Evolutionary conservation across 2,888 invertebrate species (phyloP), one percentile per base, ranked within the genome.

Genomic region (Hypena proboscidalis): DNA sequence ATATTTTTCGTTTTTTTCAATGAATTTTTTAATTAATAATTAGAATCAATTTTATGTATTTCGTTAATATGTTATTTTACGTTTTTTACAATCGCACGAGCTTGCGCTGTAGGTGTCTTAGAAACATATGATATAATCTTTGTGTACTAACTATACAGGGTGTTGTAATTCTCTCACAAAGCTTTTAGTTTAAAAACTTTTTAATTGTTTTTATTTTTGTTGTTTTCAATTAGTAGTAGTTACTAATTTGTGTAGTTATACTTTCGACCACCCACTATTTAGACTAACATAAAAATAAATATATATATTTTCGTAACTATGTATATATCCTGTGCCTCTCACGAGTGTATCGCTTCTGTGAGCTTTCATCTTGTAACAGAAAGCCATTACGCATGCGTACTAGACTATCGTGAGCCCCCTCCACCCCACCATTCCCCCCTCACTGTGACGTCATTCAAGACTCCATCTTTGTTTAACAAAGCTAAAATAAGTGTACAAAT

Each of bases 301-400:
- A 17, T 2, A 1, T 14, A 4, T 13, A 15, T 36, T 37, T 35
- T 10, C 29, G 27, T 27, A 21, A 20, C 19, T 36, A 20, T 20
- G n/a, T 37, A 10, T 34, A 6, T 23, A 29, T 9, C 9, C 20
- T 15, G 9, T 1, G 14, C 0, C 2, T 14, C 31, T 51, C 63
- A 58, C 77, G 83, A 83, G 67, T 72, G 80, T 76, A 77, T 35
- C 59, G 85, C 83, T 83, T 81, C 81, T 74, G 65, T 83, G 80
- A 59, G 83, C 83, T 84, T 85, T 84, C 71, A 5, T n/a, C 50
- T 41, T 2, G 9, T 36, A 35, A 27, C 26, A 46, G 67, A 77
- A 84, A 85, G 80, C 77, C 78, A 78, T 69, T 55, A 72, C 72
- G 76, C 83, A 83, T 77, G 85, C 84, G 72, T 74, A 74, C 76